Evolutionary conservation across 2,113 vertebrate genomes (phyloP), one percentile per base, ranked within the genome.

Genomic region (Tachysurus vachellii): DNA sequence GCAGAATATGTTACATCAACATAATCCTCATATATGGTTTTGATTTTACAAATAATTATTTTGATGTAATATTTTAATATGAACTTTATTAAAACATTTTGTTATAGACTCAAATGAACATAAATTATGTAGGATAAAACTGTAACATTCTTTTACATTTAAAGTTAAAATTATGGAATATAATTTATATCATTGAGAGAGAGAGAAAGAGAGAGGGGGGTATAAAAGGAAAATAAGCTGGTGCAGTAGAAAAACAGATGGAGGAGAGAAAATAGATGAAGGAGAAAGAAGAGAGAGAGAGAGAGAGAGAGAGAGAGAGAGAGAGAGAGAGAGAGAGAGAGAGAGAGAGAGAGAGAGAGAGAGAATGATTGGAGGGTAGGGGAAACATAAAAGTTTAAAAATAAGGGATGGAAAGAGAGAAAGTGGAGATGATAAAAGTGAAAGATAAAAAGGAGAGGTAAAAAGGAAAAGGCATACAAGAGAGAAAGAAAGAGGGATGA

Each of bases 261-360:
- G 14, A 66, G 19, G 16, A 21, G 6, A 42, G 23, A 28, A 81
- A 79, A 42, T 36, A 54, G 17, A 56, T 42, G 28, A 9, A 66
- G 19, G 16, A 21, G 6, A 42, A 28, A 28, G n/a, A n/a, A 28
- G 42, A 64, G n/a, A 31, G 50, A 28, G 42, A 64, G n/a, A 31
- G 50, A 28, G 42, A 64, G n/a, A 31, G 89, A 90, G 89, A 28
- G 80, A 42, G 61, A 61, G 53, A 89, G 90, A 13, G 80, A 75
- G 5, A 50, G 8, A 75, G 0, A n/a, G 2, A 79, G 16, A 79
- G 53, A 16, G 1, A 53, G 2, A n/a, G n/a, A 50, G 42, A 6
- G 11, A 23, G 26, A n/a, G 68, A 79, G 86, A 85, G 90, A 68
- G 5, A 1, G 28, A 28, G 1, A 68, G 12, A 31, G 12, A 68